Evolutionary conservation across 2,888 invertebrate genomes (phyloP).

Genomic region (Eudemis profundana): DNA sequence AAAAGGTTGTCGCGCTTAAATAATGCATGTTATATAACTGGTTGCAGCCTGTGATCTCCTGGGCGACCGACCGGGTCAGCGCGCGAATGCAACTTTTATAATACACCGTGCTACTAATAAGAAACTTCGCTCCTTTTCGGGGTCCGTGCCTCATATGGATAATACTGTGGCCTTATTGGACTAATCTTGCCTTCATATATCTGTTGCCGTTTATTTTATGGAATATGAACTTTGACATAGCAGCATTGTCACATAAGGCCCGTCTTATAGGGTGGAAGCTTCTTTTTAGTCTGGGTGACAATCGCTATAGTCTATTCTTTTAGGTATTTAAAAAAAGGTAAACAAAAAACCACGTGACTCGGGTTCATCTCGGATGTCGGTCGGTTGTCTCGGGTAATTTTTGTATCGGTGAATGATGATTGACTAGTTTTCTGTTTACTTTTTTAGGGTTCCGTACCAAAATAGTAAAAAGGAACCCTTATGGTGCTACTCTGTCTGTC

Average conservation of each 20-base stretch:
- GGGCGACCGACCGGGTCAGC: slow-evolving; percentile 33
- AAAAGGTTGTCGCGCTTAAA: slow-evolving; percentile 82
- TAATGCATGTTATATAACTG: slow-evolving; percentile 84
- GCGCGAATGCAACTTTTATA: slow-evolving; percentile 18
- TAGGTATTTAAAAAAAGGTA: too few relatives aligned
- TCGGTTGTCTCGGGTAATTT: too few relatives aligned
- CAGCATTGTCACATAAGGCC: too few relatives aligned
- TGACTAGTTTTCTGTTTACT: too few relatives aligned
- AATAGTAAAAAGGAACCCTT: too few relatives aligned
- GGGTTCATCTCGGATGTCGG: too few relatives aligned
- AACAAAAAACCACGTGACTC: too few relatives aligned
- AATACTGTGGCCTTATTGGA: slow-evolving; percentile 13
- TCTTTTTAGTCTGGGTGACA: too few relatives aligned
- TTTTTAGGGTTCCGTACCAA: too few relatives aligned
- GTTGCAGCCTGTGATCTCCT: slow-evolving; percentile 76
- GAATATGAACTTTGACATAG: slow-evolving; percentile 2
- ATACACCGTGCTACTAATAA: background rate
- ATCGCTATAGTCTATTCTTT: too few relatives aligned
- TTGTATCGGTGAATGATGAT: too few relatives aligned
- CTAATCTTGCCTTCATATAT: slow-evolving; percentile 3
- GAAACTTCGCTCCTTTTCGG: slow-evolving; percentile 6
- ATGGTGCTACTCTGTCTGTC: too few relatives aligned
- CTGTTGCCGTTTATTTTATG: slow-evolving; percentile 1
- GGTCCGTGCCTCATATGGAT: background rate
- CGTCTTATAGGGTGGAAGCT: background rate